Percentiles rank a stretch among this genome's conserved stretches.
These are phyloP conservation scores for Campodea augens DNA, from an alignment of 1,140 invertebrate genomes.

Conservation along the genomic window DNA sequence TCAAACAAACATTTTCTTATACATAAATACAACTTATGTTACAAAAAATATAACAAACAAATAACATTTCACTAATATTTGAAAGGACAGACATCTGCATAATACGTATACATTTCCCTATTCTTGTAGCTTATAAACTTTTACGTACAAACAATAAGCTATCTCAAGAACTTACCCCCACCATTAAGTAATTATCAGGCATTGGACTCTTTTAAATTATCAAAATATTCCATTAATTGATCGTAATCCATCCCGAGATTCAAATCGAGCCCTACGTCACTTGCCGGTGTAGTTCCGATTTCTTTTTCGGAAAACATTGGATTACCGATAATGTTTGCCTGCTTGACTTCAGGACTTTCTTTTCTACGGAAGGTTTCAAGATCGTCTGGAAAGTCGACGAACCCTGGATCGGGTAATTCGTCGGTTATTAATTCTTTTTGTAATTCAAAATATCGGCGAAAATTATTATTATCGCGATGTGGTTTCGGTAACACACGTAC, in stretches of 20 bases:
- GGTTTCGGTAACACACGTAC: not conserved
- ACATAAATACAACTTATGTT: too few species aligned
- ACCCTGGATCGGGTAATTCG: constrained; percentile 13
- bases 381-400: constrained; percentile 14
- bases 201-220: constrained; percentile 76
- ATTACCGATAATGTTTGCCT: constrained; percentile 67
- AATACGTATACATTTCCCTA: too few species aligned
- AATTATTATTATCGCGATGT: not conserved
- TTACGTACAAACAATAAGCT: too few species aligned
- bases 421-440: constrained; percentile 7
- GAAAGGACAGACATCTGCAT: too few species aligned
- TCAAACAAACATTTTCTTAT: too few species aligned
- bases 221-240: constrained; percentile 92
- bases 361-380: constrained; percentile 6
- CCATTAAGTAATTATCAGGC: constrained; percentile 22
- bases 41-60: too few species aligned
- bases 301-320: constrained; percentile 47
- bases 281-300: constrained; percentile 18
- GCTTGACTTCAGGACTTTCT: constrained; percentile 39
- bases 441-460: not conserved
- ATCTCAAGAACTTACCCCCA: too few species aligned
- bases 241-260: constrained; percentile 85
- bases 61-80: too few species aligned
- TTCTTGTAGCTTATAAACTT: too few species aligned
- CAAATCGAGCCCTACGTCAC: constrained; percentile 29